Evolutionary conservation across 2,888 invertebrate genomes (phyloP), one percentile per base, ranked within the genome.

Genomic region (Lissocephala sabroskyi): DNA sequence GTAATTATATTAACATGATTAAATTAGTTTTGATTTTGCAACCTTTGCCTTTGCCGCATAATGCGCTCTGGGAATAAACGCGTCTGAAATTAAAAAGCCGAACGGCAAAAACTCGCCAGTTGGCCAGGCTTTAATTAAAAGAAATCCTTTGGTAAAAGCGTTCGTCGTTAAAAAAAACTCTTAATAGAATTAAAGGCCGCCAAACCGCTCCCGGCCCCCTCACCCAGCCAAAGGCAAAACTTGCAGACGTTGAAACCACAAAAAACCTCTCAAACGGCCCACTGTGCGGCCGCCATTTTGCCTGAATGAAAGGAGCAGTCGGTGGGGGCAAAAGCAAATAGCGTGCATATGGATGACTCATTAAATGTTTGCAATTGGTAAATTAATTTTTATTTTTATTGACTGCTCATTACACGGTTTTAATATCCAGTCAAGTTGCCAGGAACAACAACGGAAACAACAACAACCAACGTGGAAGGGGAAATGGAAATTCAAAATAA

Each of bases 1-100:
- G 73, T 73, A 71, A 73, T 73, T 73, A 75, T 71, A 67, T 68
- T 75, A 71, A 68, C 73, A 65, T 73, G 71, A 75, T 75, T 68
- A 75, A 73, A 73, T 73, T 73, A 65, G 73, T 61, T 75, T 64
- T 75, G 73, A 73, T 73, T 73, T 75, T 60, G 56, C 54, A 60
- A 59, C 55, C 56, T 66, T 59, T 61, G 55, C 28, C 10, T 16
- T n/a, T 39, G 36, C 46, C 58, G 46, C 39, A 51, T 35, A 54
- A 37, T 50, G 45, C 49, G 30, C 41, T 36, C 18, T 42, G 32
- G 29, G 18, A 10, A 36, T 14, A 36, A 33, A 33, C n/a, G 6
- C 14, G 13, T 33, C 3, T 23, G 7, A 23, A 23, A 43, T 43
- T 26, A 32, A 43, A 35, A 43, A 43, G 7, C 23, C 23, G 23